Evolutionary conservation across 2,888 invertebrate species (phyloP).

Genomic region (Nemotelus nigrinus): DNA sequence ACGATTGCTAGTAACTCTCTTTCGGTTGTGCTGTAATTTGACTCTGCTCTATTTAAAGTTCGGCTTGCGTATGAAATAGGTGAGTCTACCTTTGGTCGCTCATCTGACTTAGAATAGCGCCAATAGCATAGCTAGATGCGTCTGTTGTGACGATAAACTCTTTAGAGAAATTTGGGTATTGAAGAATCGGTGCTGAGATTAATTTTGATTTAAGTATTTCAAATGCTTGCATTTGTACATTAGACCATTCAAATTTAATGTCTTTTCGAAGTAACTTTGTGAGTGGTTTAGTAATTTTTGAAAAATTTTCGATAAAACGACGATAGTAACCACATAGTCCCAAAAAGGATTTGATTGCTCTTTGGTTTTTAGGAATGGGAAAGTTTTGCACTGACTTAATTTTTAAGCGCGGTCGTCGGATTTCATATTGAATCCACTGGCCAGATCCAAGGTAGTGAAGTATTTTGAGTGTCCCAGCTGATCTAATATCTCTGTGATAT

Average conservation of each 20-base stretch:
- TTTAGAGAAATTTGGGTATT: too few relatives aligned
- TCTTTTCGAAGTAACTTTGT: neutral
- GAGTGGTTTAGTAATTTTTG: constrained; percentile 2
- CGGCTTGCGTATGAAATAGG: too few relatives aligned
- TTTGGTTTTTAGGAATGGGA: constrained; percentile 43
- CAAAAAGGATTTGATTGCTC: neutral
- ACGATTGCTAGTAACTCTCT: too few relatives aligned
- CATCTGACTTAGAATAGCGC: neutral
- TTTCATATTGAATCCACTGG: neutral
- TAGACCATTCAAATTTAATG: neutral
- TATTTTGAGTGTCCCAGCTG: too few relatives aligned
- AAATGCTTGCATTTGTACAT: neutral
- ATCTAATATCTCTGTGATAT: too few relatives aligned
- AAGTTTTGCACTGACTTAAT: constrained; percentile 54
- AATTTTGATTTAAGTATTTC: constrained; percentile 5
- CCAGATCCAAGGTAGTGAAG: too few relatives aligned
- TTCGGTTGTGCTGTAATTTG: neutral
- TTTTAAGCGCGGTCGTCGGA: constrained; percentile 52
- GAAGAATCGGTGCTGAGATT: neutral
- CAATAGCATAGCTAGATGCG: too few relatives aligned
- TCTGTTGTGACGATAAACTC: too few relatives aligned
- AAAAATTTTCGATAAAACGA: constrained; percentile 1
- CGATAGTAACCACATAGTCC: constrained; percentile 1
- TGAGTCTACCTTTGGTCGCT: neutral
- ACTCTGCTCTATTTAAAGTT: constrained; percentile 3